A percentile compares a stretch with the other conserved stretches of the same genome.
Conservation (phyloP, 1,140 invertebrate genomes). For the Ceratina japonica region DNA sequence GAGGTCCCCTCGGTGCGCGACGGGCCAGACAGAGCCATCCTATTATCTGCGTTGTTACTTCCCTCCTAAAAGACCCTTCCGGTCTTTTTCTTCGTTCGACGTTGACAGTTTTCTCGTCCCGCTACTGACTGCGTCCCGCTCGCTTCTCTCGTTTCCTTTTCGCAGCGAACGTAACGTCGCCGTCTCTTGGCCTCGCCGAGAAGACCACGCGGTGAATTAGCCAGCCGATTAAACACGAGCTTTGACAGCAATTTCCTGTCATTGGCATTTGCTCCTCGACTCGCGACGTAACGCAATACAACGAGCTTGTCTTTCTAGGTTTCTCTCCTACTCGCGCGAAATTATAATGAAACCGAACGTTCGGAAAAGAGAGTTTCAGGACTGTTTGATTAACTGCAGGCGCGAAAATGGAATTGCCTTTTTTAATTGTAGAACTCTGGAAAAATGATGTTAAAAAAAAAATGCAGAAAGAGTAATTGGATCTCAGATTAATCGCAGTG, state of each 20-base stretch:
- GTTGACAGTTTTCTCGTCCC: not conserved
- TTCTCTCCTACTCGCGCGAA: not conserved
- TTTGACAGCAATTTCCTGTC: constrained; percentile 43
- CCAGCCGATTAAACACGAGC: constrained; percentile 33
- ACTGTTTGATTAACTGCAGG: no score
- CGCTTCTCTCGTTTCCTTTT: constrained; percentile 7
- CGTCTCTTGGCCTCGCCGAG: not conserved
- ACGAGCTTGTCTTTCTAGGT: not conserved
- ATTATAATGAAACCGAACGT: constrained; percentile 27
- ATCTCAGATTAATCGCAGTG: not conserved
- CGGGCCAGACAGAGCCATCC: constrained; percentile 33
- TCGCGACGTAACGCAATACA: constrained; percentile 22
- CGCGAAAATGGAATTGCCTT: no score
- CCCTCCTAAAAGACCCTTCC: not conserved
- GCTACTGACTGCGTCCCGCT: not conserved
- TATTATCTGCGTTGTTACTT: constrained; percentile 57
- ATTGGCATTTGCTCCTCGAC: constrained; percentile 34
- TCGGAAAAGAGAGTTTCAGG: no score
- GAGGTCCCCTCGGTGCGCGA: not conserved
- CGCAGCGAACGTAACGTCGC: not conserved
- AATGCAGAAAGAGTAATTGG: not conserved
- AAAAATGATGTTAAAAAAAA: not conserved
- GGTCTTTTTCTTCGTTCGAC: not conserved
- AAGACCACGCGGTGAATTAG: constrained; percentile 28
- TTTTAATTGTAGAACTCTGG: no score